Base-by-base conservation (phyloP, 1,140 invertebrate genomes). In the Thalassaphorura encarpata region DNA sequence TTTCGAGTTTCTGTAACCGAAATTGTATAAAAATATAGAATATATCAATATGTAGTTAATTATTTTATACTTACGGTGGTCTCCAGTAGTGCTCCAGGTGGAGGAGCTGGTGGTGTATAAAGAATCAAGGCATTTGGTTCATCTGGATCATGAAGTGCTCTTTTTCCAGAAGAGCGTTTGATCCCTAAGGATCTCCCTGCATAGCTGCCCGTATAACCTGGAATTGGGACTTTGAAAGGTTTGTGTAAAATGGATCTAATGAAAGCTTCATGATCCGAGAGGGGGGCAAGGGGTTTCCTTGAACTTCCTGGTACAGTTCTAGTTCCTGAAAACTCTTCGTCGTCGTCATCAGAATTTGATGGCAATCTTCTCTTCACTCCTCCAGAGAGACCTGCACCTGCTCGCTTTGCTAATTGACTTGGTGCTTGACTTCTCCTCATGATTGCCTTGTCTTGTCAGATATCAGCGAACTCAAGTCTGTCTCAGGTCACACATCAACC, bases 141-240 rank as follows among this genome's bases (percentile, higher is more conserved):
- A 66, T 85, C 80, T 0, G 97, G 96, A 76, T 99, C 95, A 69
- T 95, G 87, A 15, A 99, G 71, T 1, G 96, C 73, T 57, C 83
- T 78, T 63, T 84, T 75, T 2, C 80, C 75, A 18, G 82, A 81
- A 62, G 77, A 72, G 36, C 87, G 74, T 49, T 81, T 74, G 42
- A 92, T 76, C 1, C 90, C 90, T 8, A 94, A 71, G 28, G 79
- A 79, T 68, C 84, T 79, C 67, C 80, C 82, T 29, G 80, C 81
- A 1, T 79, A 76, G 39, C 83, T 76, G 1, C 69, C 68, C 19
- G 70, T 70, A 74, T 97, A 99, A 67, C 95, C 93, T 16, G 85
- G 82, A 58, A 97, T 87, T 4, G 96, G 95, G 45, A 97, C 85
- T 75, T 89, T 89, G 68, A 98, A 99, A 5, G 92, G 90, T 67